These are phyloP conservation scores for Clarias pachynema DNA, from an alignment of 2,797 vertebrate species.

Conservation along the genomic window DNA sequence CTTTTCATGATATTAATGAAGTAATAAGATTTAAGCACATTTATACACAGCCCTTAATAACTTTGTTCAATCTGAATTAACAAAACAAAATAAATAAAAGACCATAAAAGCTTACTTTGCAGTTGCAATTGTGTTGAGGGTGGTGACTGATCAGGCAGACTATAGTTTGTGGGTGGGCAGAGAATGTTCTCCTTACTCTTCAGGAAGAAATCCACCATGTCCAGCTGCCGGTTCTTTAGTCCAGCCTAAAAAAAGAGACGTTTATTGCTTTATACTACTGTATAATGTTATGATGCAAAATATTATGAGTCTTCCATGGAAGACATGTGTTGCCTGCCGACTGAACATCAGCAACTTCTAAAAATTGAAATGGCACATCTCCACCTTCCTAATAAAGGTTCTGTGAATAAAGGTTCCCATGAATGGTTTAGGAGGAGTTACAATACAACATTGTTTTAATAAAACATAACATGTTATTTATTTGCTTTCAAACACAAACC, in stretches of 20 bases:
- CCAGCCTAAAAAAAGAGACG: slow-evolving; percentile 78
- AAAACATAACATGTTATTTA: not conserved
- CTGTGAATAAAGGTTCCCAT: no score
- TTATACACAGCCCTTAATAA: no score
- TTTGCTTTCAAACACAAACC: not conserved
- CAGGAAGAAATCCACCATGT: slow-evolving; percentile 93
- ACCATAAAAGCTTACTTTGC: slow-evolving; percentile 71
- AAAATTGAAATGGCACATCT: no score
- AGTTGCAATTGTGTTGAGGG: slow-evolving; percentile 67
- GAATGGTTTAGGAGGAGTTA: no score
- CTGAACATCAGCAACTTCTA: no score
- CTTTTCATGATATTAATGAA: no score
- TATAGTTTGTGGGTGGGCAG: slow-evolving; percentile 59
- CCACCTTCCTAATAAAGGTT: no score
- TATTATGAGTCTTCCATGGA: no score
- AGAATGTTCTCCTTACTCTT: slow-evolving; percentile 93
- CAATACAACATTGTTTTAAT: not conserved
- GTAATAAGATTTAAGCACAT: no score
- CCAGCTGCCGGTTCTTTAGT: slow-evolving; percentile 92
- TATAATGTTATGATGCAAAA: not conserved
- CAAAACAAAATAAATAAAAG: not conserved
- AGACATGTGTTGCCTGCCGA: no score
- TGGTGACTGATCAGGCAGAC: slow-evolving; percentile 59
- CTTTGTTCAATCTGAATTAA: no score
- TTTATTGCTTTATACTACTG: not conserved